A percentile compares a stretch with the other conserved stretches of the same genome.
Conservation (phyloP, 2,888 invertebrate genomes). For the Andrena hattorfiana region DNA sequence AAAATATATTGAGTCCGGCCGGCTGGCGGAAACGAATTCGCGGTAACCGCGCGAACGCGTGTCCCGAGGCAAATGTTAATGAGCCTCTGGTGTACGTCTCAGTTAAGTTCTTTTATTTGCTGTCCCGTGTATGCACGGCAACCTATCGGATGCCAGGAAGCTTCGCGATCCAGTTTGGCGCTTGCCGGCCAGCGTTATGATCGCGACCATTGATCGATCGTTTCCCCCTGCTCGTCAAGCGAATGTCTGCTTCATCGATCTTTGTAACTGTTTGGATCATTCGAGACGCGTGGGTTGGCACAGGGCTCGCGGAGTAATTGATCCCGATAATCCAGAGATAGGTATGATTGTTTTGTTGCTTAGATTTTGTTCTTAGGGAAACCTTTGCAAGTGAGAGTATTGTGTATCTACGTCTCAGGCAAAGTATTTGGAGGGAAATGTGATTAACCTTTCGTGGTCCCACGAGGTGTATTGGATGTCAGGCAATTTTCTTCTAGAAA, state of each 20-base stretch:
- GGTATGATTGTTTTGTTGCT: neutral
- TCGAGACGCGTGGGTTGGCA: neutral
- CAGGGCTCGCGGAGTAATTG: neutral
- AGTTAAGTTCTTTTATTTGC: conserved; percentile 26
- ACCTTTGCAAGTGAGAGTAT: neutral
- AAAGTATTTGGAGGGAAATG: too few species aligned
- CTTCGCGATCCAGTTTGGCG: neutral
- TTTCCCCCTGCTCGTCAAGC: neutral
- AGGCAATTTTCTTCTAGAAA: too few species aligned
- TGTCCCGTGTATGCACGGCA: neutral
- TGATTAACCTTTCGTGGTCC: too few species aligned
- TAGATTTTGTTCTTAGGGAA: neutral
- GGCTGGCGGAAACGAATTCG: conserved; percentile 41
- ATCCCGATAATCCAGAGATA: neutral
- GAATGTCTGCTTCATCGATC: conserved; percentile 34
- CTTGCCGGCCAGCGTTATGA: neutral
- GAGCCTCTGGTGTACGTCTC: conserved; percentile 34
- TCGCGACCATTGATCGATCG: conserved; percentile 34
- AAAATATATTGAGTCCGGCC: conserved; percentile 48
- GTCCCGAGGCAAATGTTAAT: conserved; percentile 47
- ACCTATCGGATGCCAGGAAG: neutral
- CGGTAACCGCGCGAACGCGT: conserved; percentile 33
- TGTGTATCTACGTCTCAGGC: too few species aligned
- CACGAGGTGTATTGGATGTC: too few species aligned
- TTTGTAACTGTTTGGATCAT: neutral